phyloP scores from a whole-genome alignment of 1,140 invertebrate species.

The Babylonia areolata region DNA sequence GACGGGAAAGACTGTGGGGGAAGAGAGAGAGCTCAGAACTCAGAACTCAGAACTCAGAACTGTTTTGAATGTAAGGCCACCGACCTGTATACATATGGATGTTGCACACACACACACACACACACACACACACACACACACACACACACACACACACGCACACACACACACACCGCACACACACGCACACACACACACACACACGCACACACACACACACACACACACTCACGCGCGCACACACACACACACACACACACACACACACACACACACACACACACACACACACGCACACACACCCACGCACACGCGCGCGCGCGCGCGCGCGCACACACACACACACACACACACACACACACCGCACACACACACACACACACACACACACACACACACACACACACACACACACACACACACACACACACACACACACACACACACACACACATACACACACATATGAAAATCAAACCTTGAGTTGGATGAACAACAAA shows the following conservation, averaged over 20 bases:
- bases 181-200: constrained; percentile 6
- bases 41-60: too few relatives aligned
- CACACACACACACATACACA: too few relatives aligned
- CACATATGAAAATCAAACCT: too few relatives aligned
- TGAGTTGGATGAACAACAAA: too few relatives aligned
- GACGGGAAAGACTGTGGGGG: too few relatives aligned
- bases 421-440: too few relatives aligned
- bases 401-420: too few relatives aligned
- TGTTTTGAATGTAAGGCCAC: too few relatives aligned
- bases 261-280: background rate
- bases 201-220: background rate
- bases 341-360: constrained; percentile 7
- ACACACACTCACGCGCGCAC: background rate
- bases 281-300: background rate
- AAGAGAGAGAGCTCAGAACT: too few relatives aligned
- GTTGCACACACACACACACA: constrained; percentile 11
- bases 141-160: background rate
- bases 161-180: background rate
- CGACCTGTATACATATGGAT: too few relatives aligned
- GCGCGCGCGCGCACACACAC: background rate
- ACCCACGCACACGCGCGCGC: background rate
- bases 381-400: background rate
- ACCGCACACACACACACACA: constrained; percentile 11
- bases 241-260: background rate
- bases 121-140: background rate